phyloP scores from a whole-genome alignment of 2,888 invertebrate genomes.

The Epirrhoe alternata region DNA sequence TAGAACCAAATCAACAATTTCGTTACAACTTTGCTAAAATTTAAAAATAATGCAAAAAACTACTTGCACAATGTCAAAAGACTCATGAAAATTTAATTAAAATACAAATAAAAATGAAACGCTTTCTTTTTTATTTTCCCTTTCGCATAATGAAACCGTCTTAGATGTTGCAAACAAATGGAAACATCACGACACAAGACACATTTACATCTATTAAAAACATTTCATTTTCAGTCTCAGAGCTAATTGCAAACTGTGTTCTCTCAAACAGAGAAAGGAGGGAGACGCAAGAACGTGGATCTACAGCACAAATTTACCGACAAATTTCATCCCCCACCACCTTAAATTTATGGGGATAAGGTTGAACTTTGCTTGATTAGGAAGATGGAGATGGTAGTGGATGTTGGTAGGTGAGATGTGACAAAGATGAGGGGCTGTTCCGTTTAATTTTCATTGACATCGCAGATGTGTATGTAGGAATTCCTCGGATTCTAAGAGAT shows the following conservation, averaged over 20 bases:
- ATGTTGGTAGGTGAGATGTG: slow-evolving; percentile 51
- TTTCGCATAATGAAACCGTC: slow-evolving; percentile 26
- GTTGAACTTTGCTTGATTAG: slow-evolving; percentile 41
- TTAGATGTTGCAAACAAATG: slow-evolving; percentile 21
- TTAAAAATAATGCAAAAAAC: background rate
- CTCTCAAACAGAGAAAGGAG: slow-evolving; percentile 66
- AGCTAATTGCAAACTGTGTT: slow-evolving; percentile 73
- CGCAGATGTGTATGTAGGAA: slow-evolving; percentile 34
- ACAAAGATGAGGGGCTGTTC: slow-evolving; percentile 70
- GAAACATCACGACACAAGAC: slow-evolving; percentile 47
- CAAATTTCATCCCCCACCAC: background rate
- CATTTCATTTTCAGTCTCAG: slow-evolving; percentile 54
- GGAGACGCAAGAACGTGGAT: slow-evolving; percentile 49
- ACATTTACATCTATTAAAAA: slow-evolving; percentile 55
- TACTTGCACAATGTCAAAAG: background rate
- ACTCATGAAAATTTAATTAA: background rate
- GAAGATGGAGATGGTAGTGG: background rate
- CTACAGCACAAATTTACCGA: slow-evolving; percentile 15
- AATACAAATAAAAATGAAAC: background rate
- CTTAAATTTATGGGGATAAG: slow-evolving; percentile 30
- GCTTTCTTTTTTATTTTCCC: slow-evolving; percentile 1
- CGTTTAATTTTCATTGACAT: slow-evolving; percentile 76
- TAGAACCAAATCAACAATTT: background rate
- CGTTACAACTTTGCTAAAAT: background rate
- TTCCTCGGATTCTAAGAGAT: slow-evolving; percentile 21